phyloP scores from a whole-genome alignment of 1,140 invertebrate species.

The Gyrodactylus salaris region DNA sequence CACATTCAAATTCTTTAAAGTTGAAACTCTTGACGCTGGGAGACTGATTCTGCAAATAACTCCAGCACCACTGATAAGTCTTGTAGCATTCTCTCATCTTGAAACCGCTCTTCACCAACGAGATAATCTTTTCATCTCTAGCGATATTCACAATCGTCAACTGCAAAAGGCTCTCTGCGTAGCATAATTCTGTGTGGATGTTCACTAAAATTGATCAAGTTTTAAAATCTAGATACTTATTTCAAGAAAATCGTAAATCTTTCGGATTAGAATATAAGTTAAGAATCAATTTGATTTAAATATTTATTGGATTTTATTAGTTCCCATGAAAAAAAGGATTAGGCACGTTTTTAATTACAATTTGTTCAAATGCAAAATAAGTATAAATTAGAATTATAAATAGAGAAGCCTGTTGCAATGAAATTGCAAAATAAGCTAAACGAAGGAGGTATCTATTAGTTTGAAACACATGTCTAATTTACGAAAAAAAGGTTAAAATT shows the following conservation, averaged over 20 bases:
- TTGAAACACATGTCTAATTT: no score
- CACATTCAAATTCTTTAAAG: neutral
- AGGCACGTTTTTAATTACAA: no score
- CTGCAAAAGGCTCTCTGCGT: constrained; percentile 52
- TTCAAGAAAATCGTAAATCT: neutral
- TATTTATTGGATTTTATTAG: no score
- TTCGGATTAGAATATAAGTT: no score
- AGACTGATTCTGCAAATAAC: neutral
- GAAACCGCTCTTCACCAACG: constrained; percentile 60
- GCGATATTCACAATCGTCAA: constrained; percentile 58
- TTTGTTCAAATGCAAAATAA: no score
- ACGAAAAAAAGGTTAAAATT: no score
- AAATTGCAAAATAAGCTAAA: no score
- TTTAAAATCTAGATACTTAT: neutral
- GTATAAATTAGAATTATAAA: no score
- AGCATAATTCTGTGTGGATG: constrained; percentile 67
- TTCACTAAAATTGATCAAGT: constrained; percentile 31
- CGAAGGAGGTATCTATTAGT: no score
- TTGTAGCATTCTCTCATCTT: constrained; percentile 63
- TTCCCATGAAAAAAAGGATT: no score
- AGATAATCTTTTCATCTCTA: constrained; percentile 64
- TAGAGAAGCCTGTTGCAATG: no score
- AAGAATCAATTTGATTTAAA: no score
- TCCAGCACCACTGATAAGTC: constrained; percentile 36
- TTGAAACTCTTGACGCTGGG: neutral